Evolutionary conservation across 2,888 invertebrate genomes (phyloP).

Genomic region (Meiosimyza platycephala): DNA sequence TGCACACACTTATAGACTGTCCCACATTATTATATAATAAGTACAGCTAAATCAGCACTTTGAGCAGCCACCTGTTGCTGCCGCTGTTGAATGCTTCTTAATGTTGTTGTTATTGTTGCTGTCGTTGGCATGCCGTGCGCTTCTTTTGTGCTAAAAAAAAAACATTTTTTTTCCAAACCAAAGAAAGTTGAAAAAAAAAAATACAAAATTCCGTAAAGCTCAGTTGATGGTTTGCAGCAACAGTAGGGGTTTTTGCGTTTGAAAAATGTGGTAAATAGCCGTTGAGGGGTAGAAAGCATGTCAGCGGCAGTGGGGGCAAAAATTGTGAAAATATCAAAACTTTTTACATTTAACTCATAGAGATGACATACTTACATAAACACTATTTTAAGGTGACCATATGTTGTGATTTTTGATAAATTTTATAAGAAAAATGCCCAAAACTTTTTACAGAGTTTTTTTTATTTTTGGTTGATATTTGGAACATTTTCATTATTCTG

Average conservation of each 20-base stretch:
- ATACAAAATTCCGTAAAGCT: not conserved
- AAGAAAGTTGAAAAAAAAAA: not conserved
- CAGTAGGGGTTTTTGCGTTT: conserved; percentile 3
- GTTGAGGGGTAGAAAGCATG: not conserved
- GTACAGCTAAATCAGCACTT: conserved; percentile 22
- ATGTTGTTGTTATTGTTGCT: conserved; percentile 41
- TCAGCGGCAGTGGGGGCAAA: not conserved
- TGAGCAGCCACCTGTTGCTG: conserved; percentile 31
- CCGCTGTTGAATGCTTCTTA: conserved; percentile 16
- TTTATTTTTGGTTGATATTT: no score
- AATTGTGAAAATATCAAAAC: conserved; percentile 34
- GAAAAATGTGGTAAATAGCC: conserved; percentile 7
- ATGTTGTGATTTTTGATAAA: not conserved
- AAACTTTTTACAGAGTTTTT: no score
- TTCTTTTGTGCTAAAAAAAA: not conserved
- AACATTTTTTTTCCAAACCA: not conserved
- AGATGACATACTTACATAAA: no score
- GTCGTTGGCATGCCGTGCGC: conserved; percentile 33
- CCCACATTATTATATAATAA: conserved; percentile 31
- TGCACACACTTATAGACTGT: not conserved
- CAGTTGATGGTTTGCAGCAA: not conserved
- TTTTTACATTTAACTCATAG: conserved; percentile 34
- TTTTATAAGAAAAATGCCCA: no score
- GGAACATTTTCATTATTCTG: no score
- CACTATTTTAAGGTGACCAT: not conserved